Evolutionary conservation across 2,888 invertebrate genomes (phyloP).

Genomic region (Hyposoter didymator): DNA sequence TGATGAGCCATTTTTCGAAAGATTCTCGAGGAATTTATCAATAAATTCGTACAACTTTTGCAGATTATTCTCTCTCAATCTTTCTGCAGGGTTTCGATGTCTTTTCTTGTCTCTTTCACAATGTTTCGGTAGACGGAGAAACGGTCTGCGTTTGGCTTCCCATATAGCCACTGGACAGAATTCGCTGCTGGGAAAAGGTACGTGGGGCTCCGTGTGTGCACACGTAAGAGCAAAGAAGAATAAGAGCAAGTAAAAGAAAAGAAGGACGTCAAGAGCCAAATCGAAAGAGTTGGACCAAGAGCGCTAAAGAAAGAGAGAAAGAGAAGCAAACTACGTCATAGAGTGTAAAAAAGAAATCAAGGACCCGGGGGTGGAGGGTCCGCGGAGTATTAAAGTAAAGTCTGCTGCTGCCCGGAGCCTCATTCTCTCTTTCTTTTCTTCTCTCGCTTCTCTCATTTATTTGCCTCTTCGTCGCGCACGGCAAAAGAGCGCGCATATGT

Average conservation of each 20-base stretch:
- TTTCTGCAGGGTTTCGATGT: not conserved
- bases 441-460: constrained; percentile 6
- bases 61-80: constrained; percentile 14
- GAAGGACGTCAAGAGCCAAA: constrained; percentile 44
- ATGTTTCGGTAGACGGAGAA: constrained; percentile 40
- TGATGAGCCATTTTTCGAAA: not conserved
- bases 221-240: constrained; percentile 21
- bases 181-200: constrained; percentile 31
- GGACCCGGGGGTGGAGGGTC: constrained; percentile 66
- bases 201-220: constrained; percentile 3
- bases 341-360: constrained; percentile 69
- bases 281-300: constrained; percentile 24
- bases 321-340: constrained; percentile 63
- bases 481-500: constrained; percentile 47
- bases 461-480: constrained; percentile 36
- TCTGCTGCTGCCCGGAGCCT: constrained; percentile 63
- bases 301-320: constrained; percentile 28
- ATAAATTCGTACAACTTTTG: constrained; percentile 6
- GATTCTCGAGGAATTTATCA: not conserved
- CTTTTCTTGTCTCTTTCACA: constrained; percentile 19
- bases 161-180: constrained; percentile 56
- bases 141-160: constrained; percentile 63
- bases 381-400: constrained; percentile 69
- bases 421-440: constrained; percentile 49
- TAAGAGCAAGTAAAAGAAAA: constrained; percentile 33